Evolutionary conservation across 2,888 invertebrate genomes (phyloP).

Genomic region (Dione juno): DNA sequence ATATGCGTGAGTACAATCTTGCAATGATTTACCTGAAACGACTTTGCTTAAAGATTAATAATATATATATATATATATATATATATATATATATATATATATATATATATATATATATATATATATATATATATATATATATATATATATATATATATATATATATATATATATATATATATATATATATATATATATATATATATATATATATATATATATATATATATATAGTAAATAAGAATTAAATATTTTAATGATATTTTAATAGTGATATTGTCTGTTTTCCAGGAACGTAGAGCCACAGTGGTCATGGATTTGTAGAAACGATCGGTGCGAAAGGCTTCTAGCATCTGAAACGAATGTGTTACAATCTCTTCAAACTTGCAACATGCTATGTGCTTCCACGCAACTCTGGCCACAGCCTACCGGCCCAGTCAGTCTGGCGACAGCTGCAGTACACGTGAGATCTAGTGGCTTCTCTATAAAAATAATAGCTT

Average conservation of each 20-base stretch:
- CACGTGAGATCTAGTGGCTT: slow-evolving; percentile 83
- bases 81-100: too few species aligned
- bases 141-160: too few species aligned
- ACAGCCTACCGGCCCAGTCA: slow-evolving; percentile 88
- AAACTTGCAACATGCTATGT: slow-evolving; percentile 91
- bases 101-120: too few species aligned
- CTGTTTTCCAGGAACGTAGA: slow-evolving; percentile 71
- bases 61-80: too few species aligned
- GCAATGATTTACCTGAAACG: not conserved
- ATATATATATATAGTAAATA: too few species aligned
- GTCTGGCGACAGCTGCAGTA: slow-evolving; percentile 86
- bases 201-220: too few species aligned
- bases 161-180: too few species aligned
- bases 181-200: too few species aligned
- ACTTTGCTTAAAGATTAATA: not conserved
- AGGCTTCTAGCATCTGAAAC: slow-evolving; percentile 74
- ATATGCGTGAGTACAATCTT: slow-evolving; percentile 58
- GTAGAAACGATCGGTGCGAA: slow-evolving; percentile 88
- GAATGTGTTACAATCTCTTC: slow-evolving; percentile 82
- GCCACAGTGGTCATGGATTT: slow-evolving; percentile 90
- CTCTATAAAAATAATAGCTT: slow-evolving; percentile 67
- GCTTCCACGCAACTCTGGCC: slow-evolving; percentile 91
- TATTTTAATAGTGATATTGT: not conserved
- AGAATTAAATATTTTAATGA: not conserved
- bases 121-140: too few species aligned